Base-by-base conservation (phyloP, 2,888 invertebrate species). In the Melangyna quadrimaculata region DNA sequence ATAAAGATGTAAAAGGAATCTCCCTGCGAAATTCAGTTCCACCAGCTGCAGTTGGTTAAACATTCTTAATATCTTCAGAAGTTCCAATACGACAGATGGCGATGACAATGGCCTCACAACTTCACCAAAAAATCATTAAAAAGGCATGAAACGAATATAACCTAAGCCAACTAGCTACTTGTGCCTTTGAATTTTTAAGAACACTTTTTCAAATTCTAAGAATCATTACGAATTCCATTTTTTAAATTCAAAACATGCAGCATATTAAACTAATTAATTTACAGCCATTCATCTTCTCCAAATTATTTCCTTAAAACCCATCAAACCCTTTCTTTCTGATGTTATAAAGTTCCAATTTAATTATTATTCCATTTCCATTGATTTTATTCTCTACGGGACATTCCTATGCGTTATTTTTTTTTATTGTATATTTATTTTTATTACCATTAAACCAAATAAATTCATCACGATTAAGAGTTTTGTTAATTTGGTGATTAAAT, bases 401-500 rank as follows among this genome's bases (percentile, higher is more conserved):
- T n/a, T n/a, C n/a, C n/a, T n/a, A n/a, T 67, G 43, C 17, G 17
- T 27, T 45, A 7, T 63, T 69, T 55, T 61, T 55, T 65, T 27
- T 5, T 24, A 32, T 74, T 61, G 59, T 65, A 67, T 17, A 57
- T 37, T 43, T 57, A 57, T 79, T 53, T 75, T 77, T 77, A 79
- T 75, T 84, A 67, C 65, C 67, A 67, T 72, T 59, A 77, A 72
- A 61, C 61, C 9, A 48, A 75, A 84, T 79, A 84, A 84, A 84
- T 84, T 69, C 71, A 32, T 37, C 14, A n/a, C 40, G 72, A 72
- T 84, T 35, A 79, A 75, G 84, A 29, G 17, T 19, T 75, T 80
- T 45, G 57, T 84, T 84, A 79, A 84, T 84, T 79, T 69, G 84
- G 84, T 80, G 72, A 79, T 84, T 84, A 84, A 75, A 67, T 84